Conservation (phyloP, 2,888 invertebrate genomes). For the Pherbina coryleti region DNA sequence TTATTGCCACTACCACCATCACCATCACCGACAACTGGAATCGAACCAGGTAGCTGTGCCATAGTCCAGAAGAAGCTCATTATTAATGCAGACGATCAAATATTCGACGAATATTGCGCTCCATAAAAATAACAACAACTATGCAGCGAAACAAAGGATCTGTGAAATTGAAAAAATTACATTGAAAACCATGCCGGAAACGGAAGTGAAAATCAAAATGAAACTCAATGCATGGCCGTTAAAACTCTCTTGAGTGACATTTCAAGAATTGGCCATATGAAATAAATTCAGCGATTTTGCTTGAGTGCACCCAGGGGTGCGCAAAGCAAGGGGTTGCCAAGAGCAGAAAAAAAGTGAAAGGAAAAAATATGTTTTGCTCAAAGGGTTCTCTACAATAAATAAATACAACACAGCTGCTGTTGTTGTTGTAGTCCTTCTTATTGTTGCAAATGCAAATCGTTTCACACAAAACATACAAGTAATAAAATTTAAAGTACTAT, state of each 20-base stretch:
- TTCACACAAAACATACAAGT: constrained; percentile 42
- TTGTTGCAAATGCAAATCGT: constrained; percentile 39
- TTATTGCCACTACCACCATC: constrained; percentile 28
- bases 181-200: constrained; percentile 35
- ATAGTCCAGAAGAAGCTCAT: constrained; percentile 22
- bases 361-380: constrained; percentile 57
- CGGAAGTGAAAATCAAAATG: constrained; percentile 42
- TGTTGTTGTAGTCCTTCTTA: constrained; percentile 47
- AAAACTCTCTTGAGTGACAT: constrained; percentile 67
- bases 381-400: constrained; percentile 51
- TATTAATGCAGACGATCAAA: constrained; percentile 45
- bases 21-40: background rate
- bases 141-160: background rate
- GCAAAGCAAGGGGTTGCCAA: constrained; percentile 5
- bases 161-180: constrained; percentile 19
- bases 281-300: constrained; percentile 63
- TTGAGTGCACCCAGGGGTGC: constrained; percentile 46
- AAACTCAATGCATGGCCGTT: constrained; percentile 44
- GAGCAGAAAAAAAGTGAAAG: background rate
- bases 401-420: constrained; percentile 41
- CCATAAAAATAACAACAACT: constrained; percentile 20
- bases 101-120: constrained; percentile 37
- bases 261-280: constrained; percentile 65
- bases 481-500: constrained; percentile 65
- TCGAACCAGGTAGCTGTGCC: background rate